Percentiles rank a stretch among this genome's conserved stretches.
These are phyloP conservation scores for Anhinga rufa DNA, from an alignment of 2,113 vertebrate species.

Conservation along the genomic window DNA sequence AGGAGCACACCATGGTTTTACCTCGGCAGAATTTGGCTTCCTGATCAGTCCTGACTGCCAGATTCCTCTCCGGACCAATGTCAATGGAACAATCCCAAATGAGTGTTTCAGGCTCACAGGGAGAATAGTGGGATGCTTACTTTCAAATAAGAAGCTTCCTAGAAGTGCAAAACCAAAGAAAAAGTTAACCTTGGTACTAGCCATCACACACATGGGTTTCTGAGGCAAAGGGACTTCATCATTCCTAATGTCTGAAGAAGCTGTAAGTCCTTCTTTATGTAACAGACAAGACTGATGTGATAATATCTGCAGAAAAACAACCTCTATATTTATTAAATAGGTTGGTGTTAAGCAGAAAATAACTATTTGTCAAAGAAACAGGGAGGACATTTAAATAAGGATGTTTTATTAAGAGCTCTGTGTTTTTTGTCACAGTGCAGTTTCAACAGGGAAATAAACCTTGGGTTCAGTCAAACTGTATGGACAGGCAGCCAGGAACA, in stretches of 20 bases:
- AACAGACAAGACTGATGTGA: neutral
- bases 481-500: neutral
- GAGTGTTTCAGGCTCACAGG: neutral
- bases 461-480: neutral
- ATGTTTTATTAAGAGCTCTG: neutral
- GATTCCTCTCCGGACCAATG: neutral
- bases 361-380: neutral
- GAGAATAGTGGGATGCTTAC: neutral
- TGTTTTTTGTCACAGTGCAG: neutral
- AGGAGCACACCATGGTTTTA: neutral
- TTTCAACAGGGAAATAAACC: neutral
- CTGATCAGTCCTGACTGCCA: rapidly evolving
- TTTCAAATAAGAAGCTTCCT: neutral
- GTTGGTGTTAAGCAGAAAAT: neutral
- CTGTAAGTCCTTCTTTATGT: neutral
- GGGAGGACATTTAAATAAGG: neutral
- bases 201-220: neutral
- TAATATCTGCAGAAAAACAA: neutral
- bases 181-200: neutral
- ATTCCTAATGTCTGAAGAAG: neutral
- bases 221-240: neutral
- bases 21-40: neutral
- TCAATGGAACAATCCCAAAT: neutral
- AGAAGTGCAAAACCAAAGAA: neutral
- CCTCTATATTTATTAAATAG: neutral